Base-by-base conservation (phyloP, 23 tunicate genomes). In the Phallusia fumigata region DNA sequence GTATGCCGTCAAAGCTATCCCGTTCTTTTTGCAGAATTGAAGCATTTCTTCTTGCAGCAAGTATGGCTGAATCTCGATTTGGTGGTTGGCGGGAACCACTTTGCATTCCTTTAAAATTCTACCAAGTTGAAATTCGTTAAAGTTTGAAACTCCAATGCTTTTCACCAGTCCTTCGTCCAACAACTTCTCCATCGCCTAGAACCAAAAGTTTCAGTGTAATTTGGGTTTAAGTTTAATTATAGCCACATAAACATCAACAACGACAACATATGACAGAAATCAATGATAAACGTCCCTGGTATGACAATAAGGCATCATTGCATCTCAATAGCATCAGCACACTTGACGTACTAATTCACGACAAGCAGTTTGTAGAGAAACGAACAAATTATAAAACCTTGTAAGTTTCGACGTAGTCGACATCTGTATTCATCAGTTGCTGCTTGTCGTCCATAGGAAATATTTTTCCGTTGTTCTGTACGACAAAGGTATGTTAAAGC, bases 141-240 rank as follows among this genome's bases (percentile, higher is more conserved):
- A 95, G 78, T 95, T 95, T 16, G 99, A 95, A 19, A 95, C 92
- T 35, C 99, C 99, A 76, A 95, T 90, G 31, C 76, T 76, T 87
- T 81, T 87, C 0, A 90, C 78, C 24, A 95, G 52, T 31, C 99
- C 99, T 74, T 87, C 92, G 44, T 83, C 73, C 32, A 78, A 81
- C 32, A 87, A 52, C 32, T 85, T 78, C 35, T 89, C 95, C 90
- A 94, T 77, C 28, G 75, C 90, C 96, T 58, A 58, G 13, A 58
- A 13, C n/a, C n/a, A n/a, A 58, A 58, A 6, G 28, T 24, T 58
- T 58, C n/a, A n/a, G n/a, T n/a, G n/a, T n/a, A n/a, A n/a, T n/a
- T n/a, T n/a, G n/a, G n/a, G n/a, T 58, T 21, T 21, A 58, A 21
- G 28, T 58, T 24, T 58, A 24, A 58, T 58, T 40, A 40, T 40